phyloP scores from a whole-genome alignment of 1,140 invertebrate genomes.

The Drosophila novamexicana region DNA sequence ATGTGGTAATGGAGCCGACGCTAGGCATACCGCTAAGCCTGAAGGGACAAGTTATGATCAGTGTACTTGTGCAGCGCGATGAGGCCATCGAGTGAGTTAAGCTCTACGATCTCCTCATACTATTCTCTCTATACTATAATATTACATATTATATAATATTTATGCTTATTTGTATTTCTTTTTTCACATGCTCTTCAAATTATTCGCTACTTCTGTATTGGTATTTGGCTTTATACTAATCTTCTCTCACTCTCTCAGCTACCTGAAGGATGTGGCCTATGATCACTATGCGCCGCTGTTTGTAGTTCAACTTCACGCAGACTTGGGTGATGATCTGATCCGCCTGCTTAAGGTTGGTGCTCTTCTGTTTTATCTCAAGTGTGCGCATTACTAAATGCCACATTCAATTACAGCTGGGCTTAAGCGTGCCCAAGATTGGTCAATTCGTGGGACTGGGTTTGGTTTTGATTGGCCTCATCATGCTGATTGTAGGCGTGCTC shows the following conservation, averaged over 20 bases:
- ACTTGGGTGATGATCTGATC: slow-evolving; percentile 47
- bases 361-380: neutral
- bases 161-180: neutral
- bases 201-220: neutral
- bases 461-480: slow-evolving; percentile 42
- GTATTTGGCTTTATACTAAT: too few species aligned
- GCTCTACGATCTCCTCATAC: too few species aligned
- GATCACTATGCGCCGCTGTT: slow-evolving; percentile 70
- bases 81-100: slow-evolving; percentile 85
- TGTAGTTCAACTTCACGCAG: slow-evolving; percentile 39
- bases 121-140: neutral
- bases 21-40: slow-evolving; percentile 89
- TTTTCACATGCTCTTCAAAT: neutral
- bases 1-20: slow-evolving; percentile 89
- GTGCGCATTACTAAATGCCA: neutral
- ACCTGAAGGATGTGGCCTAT: slow-evolving; percentile 55
- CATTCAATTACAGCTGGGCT: slow-evolving; percentile 38
- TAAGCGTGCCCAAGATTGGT: slow-evolving; percentile 49
- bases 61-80: slow-evolving; percentile 87
- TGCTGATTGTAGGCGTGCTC: slow-evolving; percentile 40
- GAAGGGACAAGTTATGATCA: slow-evolving; percentile 89
- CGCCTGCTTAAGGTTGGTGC: slow-evolving; percentile 52
- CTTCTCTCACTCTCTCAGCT: slow-evolving; percentile 9
- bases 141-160: neutral
- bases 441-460: slow-evolving; percentile 52